Base-by-base conservation (phyloP, 1,140 invertebrate genomes). In the Leptoteleia sp. region DNA sequence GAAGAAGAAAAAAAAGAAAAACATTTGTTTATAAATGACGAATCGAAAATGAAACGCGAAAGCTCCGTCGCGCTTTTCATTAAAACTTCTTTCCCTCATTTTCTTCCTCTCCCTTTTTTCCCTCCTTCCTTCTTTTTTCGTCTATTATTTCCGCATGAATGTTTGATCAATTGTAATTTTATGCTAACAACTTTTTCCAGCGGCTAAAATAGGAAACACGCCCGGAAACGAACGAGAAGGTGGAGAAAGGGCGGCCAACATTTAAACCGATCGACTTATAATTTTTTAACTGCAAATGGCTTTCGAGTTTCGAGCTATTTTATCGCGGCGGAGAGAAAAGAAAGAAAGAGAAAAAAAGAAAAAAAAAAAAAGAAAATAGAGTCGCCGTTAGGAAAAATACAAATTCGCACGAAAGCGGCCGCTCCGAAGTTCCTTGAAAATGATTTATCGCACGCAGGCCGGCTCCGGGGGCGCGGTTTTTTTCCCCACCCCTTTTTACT, bases 391-490 rank as follows among this genome's bases (percentile, higher is more conserved):
- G 52, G 8, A 35, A 17, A 59, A 59, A 52, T 50, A 59, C 31
- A 47, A 42, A 59, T 70, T 50, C 6, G 45, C 65, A 42, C 31
- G 45, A 70, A 59, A 48, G 43, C 48, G 25, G 27, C 13, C 16
- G 25, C 38, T 17, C 45, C 55, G 55, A 68, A 57, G 50, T 68
- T 59, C 35, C 68, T 55, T 62, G 55, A 54, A 59, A 62, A 62
- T 54, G 68, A 72, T 72, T 72, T 62, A 62, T 45, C 48, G 12
- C 68, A 72, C 68, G 68, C 68, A 72, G 12, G 15, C 13, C n/a
- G n/a, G n/a, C n/a, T n/a, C n/a, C n/a, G n/a, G n/a, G 33, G 19
- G 12, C 37, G 6, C n/a, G 40, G 65, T 19, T 57, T 70, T 70
- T 59, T 47, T 43, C 38, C n/a, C n/a, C n/a, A n/a, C n/a, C n/a